Conservation (phyloP, 92 coral and sea anemone genomes). For the Parazoanthus atlanticus region DNA sequence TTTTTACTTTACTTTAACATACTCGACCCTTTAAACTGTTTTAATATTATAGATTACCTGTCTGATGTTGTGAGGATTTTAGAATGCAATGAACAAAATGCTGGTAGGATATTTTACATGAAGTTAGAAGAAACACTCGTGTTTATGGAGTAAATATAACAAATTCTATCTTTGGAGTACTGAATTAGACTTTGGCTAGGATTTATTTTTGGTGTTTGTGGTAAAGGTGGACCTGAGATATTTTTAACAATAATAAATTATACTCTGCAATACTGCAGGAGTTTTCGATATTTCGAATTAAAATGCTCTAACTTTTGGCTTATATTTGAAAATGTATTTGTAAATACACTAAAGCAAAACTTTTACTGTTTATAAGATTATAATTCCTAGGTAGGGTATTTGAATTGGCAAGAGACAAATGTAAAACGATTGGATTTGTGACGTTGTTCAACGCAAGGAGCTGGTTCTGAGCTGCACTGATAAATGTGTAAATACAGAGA, state of each 20-base stretch:
- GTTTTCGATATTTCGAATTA: background rate
- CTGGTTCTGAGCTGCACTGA: background rate
- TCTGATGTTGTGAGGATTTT: background rate
- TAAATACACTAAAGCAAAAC: background rate
- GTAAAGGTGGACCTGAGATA: background rate
- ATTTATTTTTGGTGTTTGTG: background rate
- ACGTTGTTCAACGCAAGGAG: background rate
- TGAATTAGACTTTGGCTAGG: background rate
- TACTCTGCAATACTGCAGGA: background rate
- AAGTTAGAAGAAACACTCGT: background rate
- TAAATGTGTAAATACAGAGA: constrained; percentile 9
- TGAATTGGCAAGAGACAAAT: background rate
- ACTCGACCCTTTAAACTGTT: background rate
- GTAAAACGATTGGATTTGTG: background rate
- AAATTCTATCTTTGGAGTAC: background rate
- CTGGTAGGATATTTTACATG: background rate
- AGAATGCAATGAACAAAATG: background rate
- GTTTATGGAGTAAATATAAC: background rate
- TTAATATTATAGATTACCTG: background rate
- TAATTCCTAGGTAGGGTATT: constrained; percentile 35
- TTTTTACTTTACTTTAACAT: too few relatives aligned
- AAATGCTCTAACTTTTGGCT: background rate
- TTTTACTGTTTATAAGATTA: background rate
- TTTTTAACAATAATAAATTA: background rate
- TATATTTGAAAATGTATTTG: background rate